Conservation (phyloP, 2,888 invertebrate species). For the Hirtodrosophila trivittata region DNA sequence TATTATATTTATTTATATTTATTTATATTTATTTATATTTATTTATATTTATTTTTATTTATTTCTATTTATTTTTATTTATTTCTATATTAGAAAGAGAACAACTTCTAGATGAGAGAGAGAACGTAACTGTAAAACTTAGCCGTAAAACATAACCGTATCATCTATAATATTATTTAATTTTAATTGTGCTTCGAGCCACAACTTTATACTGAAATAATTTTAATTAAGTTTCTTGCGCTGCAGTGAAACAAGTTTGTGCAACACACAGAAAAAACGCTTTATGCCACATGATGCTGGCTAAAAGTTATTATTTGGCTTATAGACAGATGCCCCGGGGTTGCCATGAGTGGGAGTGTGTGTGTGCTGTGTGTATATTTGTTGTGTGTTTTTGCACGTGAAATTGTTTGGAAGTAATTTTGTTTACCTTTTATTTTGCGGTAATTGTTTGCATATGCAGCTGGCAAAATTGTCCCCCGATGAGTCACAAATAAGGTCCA, state of each 20-base stretch:
- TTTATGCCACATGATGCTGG: constrained; percentile 13
- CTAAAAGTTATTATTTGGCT: constrained; percentile 51
- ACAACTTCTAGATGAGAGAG: not conserved
- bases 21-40: no score
- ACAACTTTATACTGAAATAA: constrained; percentile 13
- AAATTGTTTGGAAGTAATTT: constrained; percentile 76
- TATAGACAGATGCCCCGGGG: constrained; percentile 36
- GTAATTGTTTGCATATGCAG: constrained; percentile 77
- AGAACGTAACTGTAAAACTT: not conserved
- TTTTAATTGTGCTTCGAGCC: not conserved
- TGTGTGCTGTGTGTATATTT: not conserved
- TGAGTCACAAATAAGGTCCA: constrained; percentile 55
- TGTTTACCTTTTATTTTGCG: constrained; percentile 78
- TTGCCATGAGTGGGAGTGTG: not conserved
- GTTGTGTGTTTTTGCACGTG: constrained; percentile 59
- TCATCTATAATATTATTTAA: not conserved
- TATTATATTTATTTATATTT: no score
- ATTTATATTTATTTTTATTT: no score
- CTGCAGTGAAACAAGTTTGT: not conserved
- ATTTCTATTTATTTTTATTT: no score
- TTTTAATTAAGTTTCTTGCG: constrained; percentile 34
- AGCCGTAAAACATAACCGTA: no score
- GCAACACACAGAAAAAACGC: constrained; percentile 9
- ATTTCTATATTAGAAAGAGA: no score
- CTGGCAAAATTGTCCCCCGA: constrained; percentile 66